Evolutionary conservation across 2,888 invertebrate species (phyloP), one percentile per base, ranked within the genome.

Genomic region (Dicyrtoma fusca): DNA sequence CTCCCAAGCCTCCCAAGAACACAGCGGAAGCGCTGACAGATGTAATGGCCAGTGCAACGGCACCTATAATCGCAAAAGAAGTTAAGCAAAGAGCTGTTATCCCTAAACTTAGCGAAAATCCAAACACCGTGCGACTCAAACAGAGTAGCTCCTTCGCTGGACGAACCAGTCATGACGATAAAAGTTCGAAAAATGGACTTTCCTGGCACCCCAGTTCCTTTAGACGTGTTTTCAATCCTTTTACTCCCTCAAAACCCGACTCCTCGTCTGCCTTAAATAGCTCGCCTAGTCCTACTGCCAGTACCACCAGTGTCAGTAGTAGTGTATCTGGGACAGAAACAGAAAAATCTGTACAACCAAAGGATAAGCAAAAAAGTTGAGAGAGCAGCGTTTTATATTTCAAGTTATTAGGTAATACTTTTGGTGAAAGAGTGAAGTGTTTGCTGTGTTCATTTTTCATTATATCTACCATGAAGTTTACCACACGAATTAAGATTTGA

Each of bases 141-240:
- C 64, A 57, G 17, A 71, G 64, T 23, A 47, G 44, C 13, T 64
- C 71, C 25, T 57, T 64, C 25, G 26, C 45, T 26, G 71, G 64
- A 23, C 25, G 47, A 11, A 23, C 34, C 21, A 51, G 72, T 68
- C 69, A 72, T 47, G 74, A 64, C 57, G 75, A 77, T 14, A 75
- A 76, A 26, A 21, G 72, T 42, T 66, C 64, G 8, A 74, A 74
- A 59, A 69, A 73, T 21, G 19, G 72, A 5, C 68, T 72, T 19
- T 69, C 75, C 23, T 79, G 76, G 75, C 77, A 76, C 11, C 66
- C 77, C 1, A 73, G 77, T 25, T 76, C 79, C 25, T 76, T 78
- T 71, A 72, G 76, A 21, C 73, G 77, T 45, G 78, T 76, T 57
- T 74, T 79, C 13, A 72, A 71, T 71, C 77, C 78, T 14, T 78